Conservation (phyloP, 2,797 vertebrate genomes). For the Eulemur albifrons region DNA sequence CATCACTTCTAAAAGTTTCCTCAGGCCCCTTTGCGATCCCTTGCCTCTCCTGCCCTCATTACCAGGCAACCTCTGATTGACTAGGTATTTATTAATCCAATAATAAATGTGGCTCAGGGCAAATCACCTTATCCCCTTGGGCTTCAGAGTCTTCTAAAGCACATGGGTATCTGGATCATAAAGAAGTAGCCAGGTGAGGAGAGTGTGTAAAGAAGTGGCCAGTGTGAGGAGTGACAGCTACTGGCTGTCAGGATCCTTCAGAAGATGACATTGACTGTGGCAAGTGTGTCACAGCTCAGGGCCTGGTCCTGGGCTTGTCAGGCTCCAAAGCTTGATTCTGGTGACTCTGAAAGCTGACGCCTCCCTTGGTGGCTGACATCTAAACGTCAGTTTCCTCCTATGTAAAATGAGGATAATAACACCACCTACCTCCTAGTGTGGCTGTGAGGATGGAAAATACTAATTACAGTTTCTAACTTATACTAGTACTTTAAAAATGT, state of each 20-base stretch:
- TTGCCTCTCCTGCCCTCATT: not conserved
- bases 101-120: not conserved
- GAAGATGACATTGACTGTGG: not conserved
- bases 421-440: not conserved
- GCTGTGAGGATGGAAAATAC: not conserved
- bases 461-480: not conserved
- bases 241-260: not conserved
- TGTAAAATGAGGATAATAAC: not conserved
- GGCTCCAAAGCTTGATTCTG: not conserved
- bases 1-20: not conserved
- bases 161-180: not conserved
- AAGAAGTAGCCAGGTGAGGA: not conserved
- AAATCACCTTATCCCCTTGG: not conserved
- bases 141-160: not conserved
- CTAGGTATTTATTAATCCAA: not conserved
- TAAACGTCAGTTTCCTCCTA: not conserved
- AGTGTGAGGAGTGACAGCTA: not conserved
- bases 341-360: not conserved
- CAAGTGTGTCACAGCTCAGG: not conserved
- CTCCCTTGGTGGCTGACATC: not conserved
- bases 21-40: not conserved
- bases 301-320: not conserved
- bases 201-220: not conserved
- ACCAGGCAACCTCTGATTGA: not conserved
- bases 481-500: not conserved